Base-by-base conservation (phyloP, 2,797 vertebrate species). In the Galagoides demidoff region DNA sequence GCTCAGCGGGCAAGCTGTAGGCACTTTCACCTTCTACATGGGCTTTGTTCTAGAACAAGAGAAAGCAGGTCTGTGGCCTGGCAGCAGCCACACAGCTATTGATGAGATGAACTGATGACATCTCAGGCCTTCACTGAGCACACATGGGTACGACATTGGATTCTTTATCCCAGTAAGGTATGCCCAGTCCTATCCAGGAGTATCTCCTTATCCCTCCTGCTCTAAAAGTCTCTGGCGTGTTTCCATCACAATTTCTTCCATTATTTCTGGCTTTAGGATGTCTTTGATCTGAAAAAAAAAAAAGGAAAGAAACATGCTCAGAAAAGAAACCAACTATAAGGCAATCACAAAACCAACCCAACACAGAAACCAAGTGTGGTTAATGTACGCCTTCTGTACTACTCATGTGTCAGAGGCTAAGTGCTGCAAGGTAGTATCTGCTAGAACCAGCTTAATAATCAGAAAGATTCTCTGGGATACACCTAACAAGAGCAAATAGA, bases 251-350 rank as follows among this genome's bases (percentile, higher is more conserved):
- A 99, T 99, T 98, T 99, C 99, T 90, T 99, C 99, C 98, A 99
- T 99, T 97, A 99, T 98, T 95, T 99, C 99, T 59, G 99, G 99
- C 97, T 99, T 99, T 97, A 99, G 98, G 97, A 99, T 98, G 97
- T 99, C 99, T 98, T 99, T 99, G 97, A 99, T 99, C 99, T 99
- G 97, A 45, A 98, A 93, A 12, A 39, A 39, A 39, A 83, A 63
- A 96, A 83, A 97, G 27, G 31, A 45, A 73, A 97, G 93, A 74
- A 1, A 14, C 1, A 9, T 31, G 91, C 93, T 96, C 22, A n/a
- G 77, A 85, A 89, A 82, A 89, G 34, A 79, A 96, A 45, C 22
- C 70, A 68, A 34, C 31, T 49, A 57, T 16, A n/a, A 76, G 70
- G 31, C 77, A 27, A 63, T 57, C 79, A 86, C 22, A 89, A 76